Evolutionary conservation across 2,797 vertebrate species (phyloP).

Genomic region (Lateolabrax maculatus): DNA sequence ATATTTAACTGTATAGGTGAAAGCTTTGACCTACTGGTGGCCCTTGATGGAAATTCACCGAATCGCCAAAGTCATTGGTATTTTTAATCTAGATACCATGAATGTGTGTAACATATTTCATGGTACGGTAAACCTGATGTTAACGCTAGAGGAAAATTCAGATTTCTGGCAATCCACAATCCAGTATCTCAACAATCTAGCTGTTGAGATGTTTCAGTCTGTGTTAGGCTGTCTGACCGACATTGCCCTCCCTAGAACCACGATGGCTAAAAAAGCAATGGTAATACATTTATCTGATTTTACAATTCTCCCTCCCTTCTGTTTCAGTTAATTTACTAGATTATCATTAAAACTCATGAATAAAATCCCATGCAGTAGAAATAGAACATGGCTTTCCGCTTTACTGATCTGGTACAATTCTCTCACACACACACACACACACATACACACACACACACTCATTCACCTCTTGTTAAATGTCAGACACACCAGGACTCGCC

Average conservation of each 20-base stretch:
- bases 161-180: background rate
- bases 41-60: background rate
- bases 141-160: background rate
- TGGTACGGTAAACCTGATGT: background rate
- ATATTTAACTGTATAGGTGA: background rate
- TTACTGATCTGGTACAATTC: constrained; percentile 22
- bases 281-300: no score
- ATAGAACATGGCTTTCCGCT: constrained; percentile 36
- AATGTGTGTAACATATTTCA: background rate
- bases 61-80: background rate
- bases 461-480: constrained; percentile 48
- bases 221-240: background rate
- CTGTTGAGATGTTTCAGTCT: background rate
- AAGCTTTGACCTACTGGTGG: background rate
- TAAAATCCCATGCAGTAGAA: constrained; percentile 6
- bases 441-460: constrained; percentile 1
- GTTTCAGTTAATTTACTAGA: background rate
- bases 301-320: no score
- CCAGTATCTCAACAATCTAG: no score
- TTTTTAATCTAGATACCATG: no score
- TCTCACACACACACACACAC: background rate
- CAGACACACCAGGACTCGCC: constrained; percentile 56
- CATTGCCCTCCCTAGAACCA: background rate
- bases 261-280: no score
- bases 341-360: constrained; percentile 16